Evolutionary conservation across 37 sponge, comb jelly and placozoan genomes (phyloP).

Genomic region (Theonella swinhoei): DNA sequence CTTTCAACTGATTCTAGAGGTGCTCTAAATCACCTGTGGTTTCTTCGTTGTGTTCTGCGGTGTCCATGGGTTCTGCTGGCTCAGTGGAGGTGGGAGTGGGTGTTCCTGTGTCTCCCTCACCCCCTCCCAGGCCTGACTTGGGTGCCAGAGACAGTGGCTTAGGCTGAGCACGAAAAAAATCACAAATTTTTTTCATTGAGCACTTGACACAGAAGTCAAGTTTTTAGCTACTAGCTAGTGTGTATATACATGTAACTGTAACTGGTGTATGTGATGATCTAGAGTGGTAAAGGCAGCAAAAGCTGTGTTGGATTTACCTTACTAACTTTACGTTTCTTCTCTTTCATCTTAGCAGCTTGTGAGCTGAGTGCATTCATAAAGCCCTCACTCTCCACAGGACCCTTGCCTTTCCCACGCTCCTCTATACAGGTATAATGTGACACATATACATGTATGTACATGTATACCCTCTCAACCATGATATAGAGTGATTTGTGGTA

Average conservation of each 20-base stretch:
- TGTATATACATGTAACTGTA: background rate
- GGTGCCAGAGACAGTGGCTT: background rate
- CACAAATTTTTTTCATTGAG: background rate
- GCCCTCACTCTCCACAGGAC: conserved; percentile 62
- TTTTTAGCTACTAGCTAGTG: background rate
- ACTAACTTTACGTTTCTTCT: conserved; percentile 56
- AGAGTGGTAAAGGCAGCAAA: no score
- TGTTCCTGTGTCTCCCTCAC: background rate
- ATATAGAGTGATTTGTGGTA: no score
- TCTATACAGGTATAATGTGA: no score
- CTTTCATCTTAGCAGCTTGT: conserved; percentile 28
- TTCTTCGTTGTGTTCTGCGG: background rate
- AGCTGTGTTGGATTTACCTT: conserved; percentile 27
- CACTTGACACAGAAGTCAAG: no score
- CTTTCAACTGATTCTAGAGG: no score
- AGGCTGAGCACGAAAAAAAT: background rate
- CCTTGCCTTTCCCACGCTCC: conserved; percentile 36
- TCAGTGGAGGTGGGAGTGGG: background rate
- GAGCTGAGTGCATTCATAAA: conserved; percentile 81
- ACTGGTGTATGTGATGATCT: background rate
- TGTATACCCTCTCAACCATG: no score
- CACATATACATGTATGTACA: no score
- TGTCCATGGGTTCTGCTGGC: background rate
- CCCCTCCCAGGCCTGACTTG: background rate
- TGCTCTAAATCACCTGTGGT: no score